A percentile compares a stretch with the other conserved stretches of the same genome.
phyloP scores from a whole-genome alignment of 1,140 invertebrate genomes.

The Hyposmocoma kahamanoa region DNA sequence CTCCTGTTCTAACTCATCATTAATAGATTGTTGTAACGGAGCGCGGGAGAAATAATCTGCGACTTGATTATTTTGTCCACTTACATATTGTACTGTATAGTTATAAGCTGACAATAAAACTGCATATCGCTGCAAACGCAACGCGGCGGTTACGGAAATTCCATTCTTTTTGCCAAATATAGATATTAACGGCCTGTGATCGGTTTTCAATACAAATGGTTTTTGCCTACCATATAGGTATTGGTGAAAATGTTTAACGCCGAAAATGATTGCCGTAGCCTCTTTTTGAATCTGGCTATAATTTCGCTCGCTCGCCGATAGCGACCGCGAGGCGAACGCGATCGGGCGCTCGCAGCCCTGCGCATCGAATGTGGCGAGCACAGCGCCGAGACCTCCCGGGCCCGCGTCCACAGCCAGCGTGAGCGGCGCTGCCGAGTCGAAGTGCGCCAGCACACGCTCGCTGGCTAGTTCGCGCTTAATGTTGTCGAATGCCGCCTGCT shows the following conservation, averaged over 20 bases:
- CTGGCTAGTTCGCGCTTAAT: conserved; percentile 25
- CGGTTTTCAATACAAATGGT: conserved; percentile 1
- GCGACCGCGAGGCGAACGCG: conserved; percentile 45
- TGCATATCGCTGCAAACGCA: conserved; percentile 5
- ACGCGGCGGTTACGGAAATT: neutral
- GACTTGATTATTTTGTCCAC: conserved; percentile 4
- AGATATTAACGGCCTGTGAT: conserved; percentile 4
- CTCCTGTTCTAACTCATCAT: neutral
- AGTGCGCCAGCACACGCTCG: conserved; percentile 33
- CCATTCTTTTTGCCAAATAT: conserved; percentile 3
- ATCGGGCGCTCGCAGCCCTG: conserved; percentile 33
- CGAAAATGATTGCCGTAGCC: conserved; percentile 10
- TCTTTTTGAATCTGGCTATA: conserved; percentile 27
- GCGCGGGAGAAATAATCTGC: conserved; percentile 6
- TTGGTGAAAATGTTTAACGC: conserved; percentile 46
- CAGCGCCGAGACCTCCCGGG: conserved; percentile 20
- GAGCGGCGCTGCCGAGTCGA: conserved; percentile 34
- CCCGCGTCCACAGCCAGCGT: conserved; percentile 29
- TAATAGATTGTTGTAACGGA: neutral
- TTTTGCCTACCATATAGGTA: conserved; percentile 28
- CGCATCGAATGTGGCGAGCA: conserved; percentile 21
- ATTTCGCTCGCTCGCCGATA: conserved; percentile 45
- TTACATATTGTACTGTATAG: conserved; percentile 5
- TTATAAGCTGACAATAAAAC: neutral
- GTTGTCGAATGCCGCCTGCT: conserved; percentile 18